Evolutionary conservation across 1,140 invertebrate species (phyloP), one percentile per base, ranked within the genome.

Genomic region (Brachionus koreanus): DNA sequence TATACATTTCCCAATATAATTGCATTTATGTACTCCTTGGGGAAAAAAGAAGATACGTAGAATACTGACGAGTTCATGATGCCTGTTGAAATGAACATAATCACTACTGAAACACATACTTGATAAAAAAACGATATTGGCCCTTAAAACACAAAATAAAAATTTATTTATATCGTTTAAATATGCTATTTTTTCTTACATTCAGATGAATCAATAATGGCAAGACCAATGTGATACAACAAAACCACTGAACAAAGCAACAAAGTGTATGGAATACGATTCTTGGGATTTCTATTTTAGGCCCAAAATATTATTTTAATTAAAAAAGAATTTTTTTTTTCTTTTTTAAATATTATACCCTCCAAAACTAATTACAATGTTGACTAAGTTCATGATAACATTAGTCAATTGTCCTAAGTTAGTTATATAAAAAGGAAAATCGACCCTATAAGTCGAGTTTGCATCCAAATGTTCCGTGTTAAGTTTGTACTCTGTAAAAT

Each of bases 1-100:
- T 25, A 37, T 61, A 79, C 76, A 79, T 79, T 79, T 57, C 76
- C 76, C 16, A 79, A 43, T 19, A 79, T 43, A 37, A 79, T 79
- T 19, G 76, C 76, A 65, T 79, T 79, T 10, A 79, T 57, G 57
- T 79, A 79, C 23, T 79, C 76, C 7, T 10, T 37, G 25, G 76
- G 76, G 13, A 61, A 79, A 42, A 79, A 37, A 29, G 76, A 79
- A 3, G 76, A 57, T 19, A 79, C 23, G 23, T 79, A 79, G 76
- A 61, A 79, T 7, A 79, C 76, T 1, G 35, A 79, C 9, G 76
- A 79, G 25, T 61, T 57, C 49, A 79, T 57, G 33, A 79, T 79
- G 43, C 76, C 76, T 23, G 76, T 79, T 57, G 76, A 57, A 19
- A 39, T 65, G 13, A 61, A 79, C 76, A 79, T 79, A 25, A 79